Evolutionary conservation across 2,888 invertebrate genomes (phyloP), one percentile per base, ranked within the genome.

Genomic region (Cloeon dipterum): DNA sequence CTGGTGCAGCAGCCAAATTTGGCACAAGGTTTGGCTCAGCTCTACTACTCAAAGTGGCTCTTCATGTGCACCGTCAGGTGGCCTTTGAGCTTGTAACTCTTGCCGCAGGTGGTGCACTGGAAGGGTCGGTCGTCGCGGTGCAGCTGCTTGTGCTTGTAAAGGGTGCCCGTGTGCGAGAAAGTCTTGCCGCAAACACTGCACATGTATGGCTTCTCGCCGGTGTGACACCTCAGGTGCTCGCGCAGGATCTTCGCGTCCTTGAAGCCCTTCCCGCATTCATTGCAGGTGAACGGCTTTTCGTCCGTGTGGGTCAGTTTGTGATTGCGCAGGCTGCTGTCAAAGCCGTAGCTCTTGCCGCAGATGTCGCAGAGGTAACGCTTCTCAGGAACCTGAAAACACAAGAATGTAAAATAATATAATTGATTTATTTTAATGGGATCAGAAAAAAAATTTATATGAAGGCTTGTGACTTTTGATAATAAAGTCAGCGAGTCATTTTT

Each of bases 301-400:
- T 29, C 29, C 5, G 29, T 14, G 16, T 29, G 29, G 7, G 29
- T 29, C 7, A 29, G 14, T 16, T 29, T 29, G 16, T 29, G 29
- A 29, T 29, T 29, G 5, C 29, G 5, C n/a, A 29, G 16, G 5
- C 13, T 14, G 16, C 29, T 29, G 29, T 29, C 29, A 29, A 29
- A 29, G 14, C 29, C 29, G 29, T 29, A 29, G 29, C 29, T 29
- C 29, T 29, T 29, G n/a, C 29, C 29, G 29, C 29, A 29, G 11
- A 29, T n/a, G 14, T 29, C 29, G 29, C 29, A 29, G 8, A 29
- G n/a, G 16, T 29, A 29, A 14, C 29, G n/a, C 16, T 29, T 29
- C 14, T 29, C 29, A 7, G 29, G 29, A n/a, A n/a, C n/a, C n/a
- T n/a, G n/a, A n/a, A n/a, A n/a, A n/a, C n/a, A n/a, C n/a, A n/a